Evolutionary conservation across 2,113 vertebrate species (phyloP), one percentile per base, ranked within the genome.

Genomic region (Corythoichthys haematopterus): DNA sequence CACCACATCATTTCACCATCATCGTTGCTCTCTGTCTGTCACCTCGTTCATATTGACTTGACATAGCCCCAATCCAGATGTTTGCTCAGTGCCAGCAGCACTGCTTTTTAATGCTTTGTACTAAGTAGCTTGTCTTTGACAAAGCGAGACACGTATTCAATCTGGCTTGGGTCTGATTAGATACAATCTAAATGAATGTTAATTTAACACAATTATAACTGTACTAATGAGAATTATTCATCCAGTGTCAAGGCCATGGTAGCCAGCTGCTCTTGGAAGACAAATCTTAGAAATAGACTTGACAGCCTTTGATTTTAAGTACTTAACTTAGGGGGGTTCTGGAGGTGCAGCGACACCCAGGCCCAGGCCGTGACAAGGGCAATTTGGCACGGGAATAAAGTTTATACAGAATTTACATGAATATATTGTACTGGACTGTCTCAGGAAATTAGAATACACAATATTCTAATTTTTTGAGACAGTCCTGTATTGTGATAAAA

Each of bases 1-100:
- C 74, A 48, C 84, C 76, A 69, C 85, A 85, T 90, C 70, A 81
- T 68, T 68, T 75, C 79, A 86, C 77, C 60, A 53, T 36, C 64
- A 38, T 66, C 47, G 11, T 28, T 36, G 72, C 46, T 76, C 10
- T 76, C 0, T 71, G 14, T 71, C 12, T 33, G n/a, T 75, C 33
- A 67, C 66, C 65, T 77, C 15, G 51, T 85, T 76, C 14, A 20
- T 76, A 68, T 33, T 63, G 63, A 70, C 58, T 69, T 72, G 28
- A 16, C n/a, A 56, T 68, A 80, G 65, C 46, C 79, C 81, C 82
- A 88, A 81, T 80, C 78, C 79, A 84, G 82, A 80, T 73, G 8
- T 62, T 60, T 16, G n/a, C 36, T 38, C 36, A 16, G 35, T 38
- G 57, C n/a, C 36, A 38, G 16, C 38, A 61, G 15, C 37, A 20